Base-by-base conservation (phyloP, 2,888 invertebrate genomes). In the Dysmachus trigonus region DNA sequence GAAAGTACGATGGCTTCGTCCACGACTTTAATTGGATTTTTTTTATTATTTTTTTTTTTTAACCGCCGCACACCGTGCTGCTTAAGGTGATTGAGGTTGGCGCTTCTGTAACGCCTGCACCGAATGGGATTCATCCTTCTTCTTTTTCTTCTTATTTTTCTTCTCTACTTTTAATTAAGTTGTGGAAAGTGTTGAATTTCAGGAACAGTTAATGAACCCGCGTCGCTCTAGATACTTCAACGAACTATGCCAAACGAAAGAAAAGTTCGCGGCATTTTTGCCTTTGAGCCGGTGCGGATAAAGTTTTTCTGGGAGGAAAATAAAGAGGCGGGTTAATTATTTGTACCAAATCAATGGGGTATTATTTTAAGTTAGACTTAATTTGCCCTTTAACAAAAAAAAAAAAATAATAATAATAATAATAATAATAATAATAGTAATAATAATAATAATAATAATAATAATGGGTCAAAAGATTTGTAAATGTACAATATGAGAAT, bases 21-120 rank as follows among this genome's bases (percentile, higher is more conserved):
- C 15, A 8, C 8, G 22, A 76, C 76, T 76, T 76, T 76, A 76
- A 76, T 76, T 76, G 76, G 76, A 76, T 76, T 76, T 76, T 76
- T 76, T 74, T 41, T 10, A 13, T 41, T 41, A 0, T 15, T 38
- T 38, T 13, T 35, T 1, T 35, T 35, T 35, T 35, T 38, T 41
- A 13, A 13, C 15, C 38, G n/a, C 76, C 33, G 35, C n/a, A 18
- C 76, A 33, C 2, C n/a, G n/a, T n/a, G 76, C 18, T 76, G 38
- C 38, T 76, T 62, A 62, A 62, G 62, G 18, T 13, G 62, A 62
- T 62, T 62, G 62, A 62, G 62, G 53, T 53, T 53, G 6, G 62
- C 27, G 62, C 62, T 62, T 62, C 62, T 62, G 62, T 62, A 3
- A 27, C 62, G n/a, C 10, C 62, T 62, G 62, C 62, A 62, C 62